These are phyloP conservation scores for Rugalucina vietnamica DNA, from an alignment of 2,888 invertebrate species.

Conservation along the genomic window DNA sequence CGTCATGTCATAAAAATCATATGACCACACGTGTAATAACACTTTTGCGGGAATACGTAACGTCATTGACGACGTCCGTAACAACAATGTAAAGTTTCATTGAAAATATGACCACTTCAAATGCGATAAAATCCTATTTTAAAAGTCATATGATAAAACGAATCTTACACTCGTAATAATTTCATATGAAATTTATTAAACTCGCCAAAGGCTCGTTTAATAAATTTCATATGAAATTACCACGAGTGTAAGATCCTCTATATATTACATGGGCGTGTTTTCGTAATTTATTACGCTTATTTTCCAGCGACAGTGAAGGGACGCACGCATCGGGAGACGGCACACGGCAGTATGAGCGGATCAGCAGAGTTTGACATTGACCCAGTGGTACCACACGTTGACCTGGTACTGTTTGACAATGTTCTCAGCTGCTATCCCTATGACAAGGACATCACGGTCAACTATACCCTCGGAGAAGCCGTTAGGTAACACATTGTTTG, in stretches of 20 bases:
- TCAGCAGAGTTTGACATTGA: slow-evolving; percentile 63
- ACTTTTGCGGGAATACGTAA: too few species aligned
- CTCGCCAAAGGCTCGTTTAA: background rate
- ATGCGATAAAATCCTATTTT: too few species aligned
- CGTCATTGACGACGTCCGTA: too few species aligned
- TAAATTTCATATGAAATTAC: background rate
- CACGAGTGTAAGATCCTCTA: background rate
- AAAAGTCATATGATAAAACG: too few species aligned
- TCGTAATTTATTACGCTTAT: background rate
- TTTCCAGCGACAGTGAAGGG: background rate
- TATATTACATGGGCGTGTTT: too few species aligned
- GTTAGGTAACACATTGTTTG: slow-evolving; percentile 49
- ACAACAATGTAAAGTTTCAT: too few species aligned
- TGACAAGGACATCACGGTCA: slow-evolving; percentile 52
- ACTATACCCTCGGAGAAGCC: slow-evolving; percentile 49
- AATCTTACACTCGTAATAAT: background rate
- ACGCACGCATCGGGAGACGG: too few species aligned
- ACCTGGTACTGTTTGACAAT: slow-evolving; percentile 61
- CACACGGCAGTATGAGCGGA: slow-evolving; percentile 21
- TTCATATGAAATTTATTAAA: background rate
- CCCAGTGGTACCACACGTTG: slow-evolving; percentile 45
- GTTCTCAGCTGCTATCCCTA: slow-evolving; percentile 62
- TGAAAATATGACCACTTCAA: too few species aligned
- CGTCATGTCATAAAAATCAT: too few species aligned
- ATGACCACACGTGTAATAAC: too few species aligned